phyloP scores from a whole-genome alignment of 2,113 vertebrate genomes.

The Brienomyrus longianalis region DNA sequence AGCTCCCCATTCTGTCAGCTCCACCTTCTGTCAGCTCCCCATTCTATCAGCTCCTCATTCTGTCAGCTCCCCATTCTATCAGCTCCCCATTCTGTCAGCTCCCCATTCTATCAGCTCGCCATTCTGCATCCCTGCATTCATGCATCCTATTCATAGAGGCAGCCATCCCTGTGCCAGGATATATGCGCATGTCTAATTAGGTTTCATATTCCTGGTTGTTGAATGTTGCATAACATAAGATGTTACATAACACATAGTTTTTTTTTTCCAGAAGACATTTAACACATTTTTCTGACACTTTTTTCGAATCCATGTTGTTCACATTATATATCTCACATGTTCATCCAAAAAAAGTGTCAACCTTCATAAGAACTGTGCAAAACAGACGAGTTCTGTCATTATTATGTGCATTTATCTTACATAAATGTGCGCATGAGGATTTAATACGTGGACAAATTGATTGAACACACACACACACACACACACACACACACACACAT shows the following conservation, averaged over 20 bases:
- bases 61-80: too few relatives aligned
- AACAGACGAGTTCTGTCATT: neutral
- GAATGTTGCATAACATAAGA: slow-evolving; percentile 3
- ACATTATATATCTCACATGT: neutral
- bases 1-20: too few relatives aligned
- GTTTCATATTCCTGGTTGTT: neutral
- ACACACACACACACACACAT: too few relatives aligned
- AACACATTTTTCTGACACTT: slow-evolving; percentile 5
- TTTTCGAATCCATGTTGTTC: neutral
- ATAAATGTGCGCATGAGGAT: neutral
- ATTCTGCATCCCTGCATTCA: neutral
- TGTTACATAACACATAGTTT: neutral
- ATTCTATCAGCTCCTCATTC: too few relatives aligned
- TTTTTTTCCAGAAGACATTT: neutral
- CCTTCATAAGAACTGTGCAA: neutral
- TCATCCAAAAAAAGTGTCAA: neutral
- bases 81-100: too few relatives aligned
- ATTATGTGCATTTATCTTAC: neutral
- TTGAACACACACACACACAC: too few relatives aligned
- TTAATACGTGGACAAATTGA: neutral
- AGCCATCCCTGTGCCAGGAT: neutral
- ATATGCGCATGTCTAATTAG: neutral
- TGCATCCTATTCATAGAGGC: neutral
- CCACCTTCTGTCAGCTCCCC: too few relatives aligned
- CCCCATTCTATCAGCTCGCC: neutral